Conservation (phyloP, 2,888 invertebrate species). For the Nemoura dubitans region DNA sequence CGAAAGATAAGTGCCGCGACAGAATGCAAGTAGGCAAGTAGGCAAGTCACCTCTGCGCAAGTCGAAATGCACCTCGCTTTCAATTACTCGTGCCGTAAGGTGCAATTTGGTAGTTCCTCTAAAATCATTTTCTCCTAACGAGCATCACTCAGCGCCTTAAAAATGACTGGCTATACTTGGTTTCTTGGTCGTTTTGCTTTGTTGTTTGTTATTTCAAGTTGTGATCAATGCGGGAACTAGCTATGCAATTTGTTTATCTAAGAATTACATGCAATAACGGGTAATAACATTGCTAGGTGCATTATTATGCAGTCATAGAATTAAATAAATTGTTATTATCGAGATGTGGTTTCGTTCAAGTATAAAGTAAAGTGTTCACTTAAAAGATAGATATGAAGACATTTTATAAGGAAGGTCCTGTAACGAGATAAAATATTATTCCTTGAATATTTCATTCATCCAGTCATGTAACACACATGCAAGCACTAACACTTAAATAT, state of each 20-base stretch:
- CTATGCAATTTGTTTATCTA: not conserved
- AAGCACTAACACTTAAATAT: no score
- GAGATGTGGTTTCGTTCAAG: not conserved
- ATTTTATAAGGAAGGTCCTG: no score
- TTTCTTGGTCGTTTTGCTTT: not conserved
- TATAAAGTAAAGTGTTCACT: not conserved
- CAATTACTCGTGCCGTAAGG: not conserved
- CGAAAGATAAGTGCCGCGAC: not conserved
- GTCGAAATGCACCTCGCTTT: not conserved
- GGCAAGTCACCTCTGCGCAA: not conserved
- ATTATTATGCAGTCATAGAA: not conserved
- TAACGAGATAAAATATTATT: no score
- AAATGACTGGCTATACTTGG: no score
- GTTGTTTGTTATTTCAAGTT: not conserved
- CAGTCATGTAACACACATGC: no score
- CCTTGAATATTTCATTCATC: no score
- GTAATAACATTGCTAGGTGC: not conserved
- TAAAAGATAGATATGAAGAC: not conserved
- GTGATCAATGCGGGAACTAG: not conserved
- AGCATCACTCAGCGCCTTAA: no score
- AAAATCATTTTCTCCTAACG: not conserved
- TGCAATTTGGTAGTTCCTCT: not conserved
- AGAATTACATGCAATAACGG: not conserved
- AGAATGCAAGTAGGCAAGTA: not conserved
- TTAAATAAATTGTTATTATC: not conserved